Percentiles rank a stretch among this genome's conserved stretches.
Conservation (phyloP, 1,140 invertebrate genomes). For the Philopotamus ludificatus region DNA sequence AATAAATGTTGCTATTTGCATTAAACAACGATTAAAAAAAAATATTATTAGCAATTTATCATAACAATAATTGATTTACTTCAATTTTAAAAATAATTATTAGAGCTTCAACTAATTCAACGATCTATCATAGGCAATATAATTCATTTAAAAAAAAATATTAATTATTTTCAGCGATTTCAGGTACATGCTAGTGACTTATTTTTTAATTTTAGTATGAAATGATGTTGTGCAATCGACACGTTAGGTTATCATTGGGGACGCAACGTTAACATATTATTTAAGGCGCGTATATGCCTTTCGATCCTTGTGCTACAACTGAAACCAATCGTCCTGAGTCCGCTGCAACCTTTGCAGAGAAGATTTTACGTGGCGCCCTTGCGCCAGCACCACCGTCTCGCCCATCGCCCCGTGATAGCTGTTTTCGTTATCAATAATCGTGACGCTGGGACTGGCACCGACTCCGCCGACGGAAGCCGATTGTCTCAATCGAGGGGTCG, state of each 20-base stretch:
- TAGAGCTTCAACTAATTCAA: neutral
- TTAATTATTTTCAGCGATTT: neutral
- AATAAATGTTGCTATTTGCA: too few species aligned
- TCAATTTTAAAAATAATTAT: too few species aligned
- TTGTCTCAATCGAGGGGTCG: constrained; percentile 58
- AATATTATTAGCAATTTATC: too few species aligned
- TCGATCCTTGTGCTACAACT: constrained; percentile 72
- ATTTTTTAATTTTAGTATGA: neutral
- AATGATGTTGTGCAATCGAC: neutral
- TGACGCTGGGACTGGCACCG: constrained; percentile 45
- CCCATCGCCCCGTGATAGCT: constrained; percentile 47
- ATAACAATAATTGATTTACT: too few species aligned
- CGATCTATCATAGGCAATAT: neutral
- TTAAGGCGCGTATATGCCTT: constrained; percentile 46
- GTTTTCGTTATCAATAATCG: constrained; percentile 47
- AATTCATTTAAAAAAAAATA: neutral
- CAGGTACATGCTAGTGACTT: neutral
- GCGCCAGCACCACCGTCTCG: constrained; percentile 70
- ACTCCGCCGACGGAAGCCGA: constrained; percentile 55
- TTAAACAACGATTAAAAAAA: too few species aligned
- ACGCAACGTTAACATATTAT: neutral
- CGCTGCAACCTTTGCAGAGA: constrained; percentile 78
- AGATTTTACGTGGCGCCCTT: constrained; percentile 72
- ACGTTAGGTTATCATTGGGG: constrained; percentile 1
- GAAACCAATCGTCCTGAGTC: constrained; percentile 84